Conservation (phyloP, 2,113 vertebrate species). For the Oryzias javanicus region DNA sequence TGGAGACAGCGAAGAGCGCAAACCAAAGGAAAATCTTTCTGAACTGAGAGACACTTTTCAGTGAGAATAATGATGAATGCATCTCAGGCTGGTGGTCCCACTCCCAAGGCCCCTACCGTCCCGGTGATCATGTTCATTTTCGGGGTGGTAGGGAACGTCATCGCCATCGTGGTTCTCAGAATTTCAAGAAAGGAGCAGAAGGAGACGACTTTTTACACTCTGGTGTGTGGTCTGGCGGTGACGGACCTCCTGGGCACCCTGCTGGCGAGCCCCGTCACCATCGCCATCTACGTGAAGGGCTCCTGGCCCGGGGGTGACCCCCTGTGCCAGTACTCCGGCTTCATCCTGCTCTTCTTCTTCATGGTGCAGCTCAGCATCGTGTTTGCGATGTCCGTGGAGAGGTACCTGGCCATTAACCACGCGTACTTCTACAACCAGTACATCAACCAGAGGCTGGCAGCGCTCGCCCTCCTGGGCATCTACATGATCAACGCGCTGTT, state of each 20-base stretch:
- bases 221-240: slow-evolving; percentile 91
- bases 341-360: slow-evolving; percentile 96
- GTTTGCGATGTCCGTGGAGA: slow-evolving; percentile 95
- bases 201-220: slow-evolving; percentile 93
- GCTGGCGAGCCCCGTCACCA: slow-evolving; percentile 92
- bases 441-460: slow-evolving; percentile 88
- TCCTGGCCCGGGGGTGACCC: slow-evolving; percentile 83
- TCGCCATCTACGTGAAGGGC: slow-evolving; percentile 89
- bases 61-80: slow-evolving; percentile 15
- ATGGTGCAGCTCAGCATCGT: slow-evolving; percentile 93
- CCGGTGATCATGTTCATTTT: slow-evolving; percentile 95
- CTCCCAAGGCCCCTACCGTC: slow-evolving; percentile 76
- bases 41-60: neutral
- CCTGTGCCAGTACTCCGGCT: slow-evolving; percentile 92
- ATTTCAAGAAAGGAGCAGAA: slow-evolving; percentile 93
- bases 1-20: slow-evolving; percentile 9
- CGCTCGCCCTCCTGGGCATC: slow-evolving; percentile 83
- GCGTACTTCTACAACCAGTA: slow-evolving; percentile 95
- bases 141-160: slow-evolving; percentile 92
- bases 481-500: slow-evolving; percentile 85
- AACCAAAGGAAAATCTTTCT: slow-evolving; percentile 18
- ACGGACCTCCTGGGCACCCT: slow-evolving; percentile 95
- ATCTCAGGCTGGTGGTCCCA: neutral
- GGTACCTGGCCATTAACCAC: slow-evolving; percentile 96
- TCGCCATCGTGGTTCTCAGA: slow-evolving; percentile 91